A percentile compares a stretch with the other conserved stretches of the same genome.
Conservation (phyloP, 2,888 invertebrate genomes). For the Epiblema foenella region DNA sequence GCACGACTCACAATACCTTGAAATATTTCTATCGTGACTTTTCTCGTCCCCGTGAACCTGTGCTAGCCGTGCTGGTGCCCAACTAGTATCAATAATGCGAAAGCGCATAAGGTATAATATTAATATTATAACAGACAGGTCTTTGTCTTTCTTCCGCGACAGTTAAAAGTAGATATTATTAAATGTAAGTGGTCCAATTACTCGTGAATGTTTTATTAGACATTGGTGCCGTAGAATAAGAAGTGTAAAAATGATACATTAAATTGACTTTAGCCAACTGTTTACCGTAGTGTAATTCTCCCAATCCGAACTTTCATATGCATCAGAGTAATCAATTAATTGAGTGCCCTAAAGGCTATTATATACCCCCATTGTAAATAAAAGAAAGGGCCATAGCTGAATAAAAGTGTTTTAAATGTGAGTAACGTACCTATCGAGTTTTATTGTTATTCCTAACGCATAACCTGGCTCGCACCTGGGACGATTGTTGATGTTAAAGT, state of each 20-base stretch:
- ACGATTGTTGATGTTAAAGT: constrained; percentile 19
- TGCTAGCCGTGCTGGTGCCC: neutral
- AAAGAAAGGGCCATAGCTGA: constrained; percentile 27
- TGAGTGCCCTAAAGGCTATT: neutral
- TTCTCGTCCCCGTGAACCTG: neutral
- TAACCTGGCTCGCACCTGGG: constrained; percentile 36
- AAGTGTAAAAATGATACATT: too few relatives aligned
- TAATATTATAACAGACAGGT: constrained; percentile 1
- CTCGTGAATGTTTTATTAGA: neutral
- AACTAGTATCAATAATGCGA: neutral
- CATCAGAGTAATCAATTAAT: neutral
- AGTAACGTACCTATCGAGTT: constrained; percentile 50
- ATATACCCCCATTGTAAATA: neutral
- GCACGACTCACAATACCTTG: neutral
- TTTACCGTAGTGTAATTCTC: neutral
- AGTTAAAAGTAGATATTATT: neutral
- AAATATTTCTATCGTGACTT: neutral
- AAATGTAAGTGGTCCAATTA: neutral
- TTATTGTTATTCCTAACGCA: constrained; percentile 64
- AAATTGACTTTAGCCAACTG: neutral
- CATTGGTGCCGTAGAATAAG: neutral
- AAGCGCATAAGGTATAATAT: neutral
- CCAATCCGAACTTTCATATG: neutral
- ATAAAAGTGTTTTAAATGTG: constrained; percentile 41
- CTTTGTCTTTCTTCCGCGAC: neutral